phyloP scores from a whole-genome alignment of 2,113 vertebrate genomes.

The Mugil cephalus region DNA sequence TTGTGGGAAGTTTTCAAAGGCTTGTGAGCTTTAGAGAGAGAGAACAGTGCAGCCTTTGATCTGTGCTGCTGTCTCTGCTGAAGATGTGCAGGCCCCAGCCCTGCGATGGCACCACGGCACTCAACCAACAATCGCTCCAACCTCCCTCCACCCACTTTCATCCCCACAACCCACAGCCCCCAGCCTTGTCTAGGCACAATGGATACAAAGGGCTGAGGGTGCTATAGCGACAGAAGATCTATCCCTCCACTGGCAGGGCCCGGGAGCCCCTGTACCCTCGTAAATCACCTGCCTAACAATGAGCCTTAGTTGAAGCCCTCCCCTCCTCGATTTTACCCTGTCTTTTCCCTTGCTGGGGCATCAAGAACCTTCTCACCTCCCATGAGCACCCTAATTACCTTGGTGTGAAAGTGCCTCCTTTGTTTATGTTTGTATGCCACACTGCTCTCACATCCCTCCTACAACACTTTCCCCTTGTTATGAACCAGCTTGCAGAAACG shows the following conservation, averaged over 20 bases:
- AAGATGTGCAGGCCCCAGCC: conserved; percentile 67
- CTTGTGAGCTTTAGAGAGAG: conserved; percentile 63
- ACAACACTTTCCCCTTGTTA: conserved; percentile 30
- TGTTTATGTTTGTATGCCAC: conserved; percentile 66
- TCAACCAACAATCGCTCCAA: conserved; percentile 55
- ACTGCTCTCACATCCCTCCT: conserved; percentile 37
- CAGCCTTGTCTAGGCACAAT: conserved; percentile 73
- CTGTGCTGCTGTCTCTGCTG: conserved; percentile 69
- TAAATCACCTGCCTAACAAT: conserved; percentile 87
- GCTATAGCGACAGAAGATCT: conserved; percentile 75
- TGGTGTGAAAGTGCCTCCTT: conserved; percentile 70
- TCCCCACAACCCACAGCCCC: conserved; percentile 44
- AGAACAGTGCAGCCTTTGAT: conserved; percentile 80
- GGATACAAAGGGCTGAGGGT: conserved; percentile 73
- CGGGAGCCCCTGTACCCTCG: conserved; percentile 65
- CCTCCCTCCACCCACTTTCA: conserved; percentile 60
- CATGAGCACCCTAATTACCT: conserved; percentile 76
- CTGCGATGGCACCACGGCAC: conserved; percentile 63
- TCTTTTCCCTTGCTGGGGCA: conserved; percentile 56
- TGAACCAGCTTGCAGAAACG: conserved; percentile 33
- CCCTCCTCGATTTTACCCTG: conserved; percentile 35
- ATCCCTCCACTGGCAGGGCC: conserved; percentile 65
- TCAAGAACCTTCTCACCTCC: conserved; percentile 57
- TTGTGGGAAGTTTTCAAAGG: conserved; percentile 78
- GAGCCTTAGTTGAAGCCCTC: conserved; percentile 65